Conservation (phyloP, 1,140 invertebrate species). For the Ips typographus region DNA sequence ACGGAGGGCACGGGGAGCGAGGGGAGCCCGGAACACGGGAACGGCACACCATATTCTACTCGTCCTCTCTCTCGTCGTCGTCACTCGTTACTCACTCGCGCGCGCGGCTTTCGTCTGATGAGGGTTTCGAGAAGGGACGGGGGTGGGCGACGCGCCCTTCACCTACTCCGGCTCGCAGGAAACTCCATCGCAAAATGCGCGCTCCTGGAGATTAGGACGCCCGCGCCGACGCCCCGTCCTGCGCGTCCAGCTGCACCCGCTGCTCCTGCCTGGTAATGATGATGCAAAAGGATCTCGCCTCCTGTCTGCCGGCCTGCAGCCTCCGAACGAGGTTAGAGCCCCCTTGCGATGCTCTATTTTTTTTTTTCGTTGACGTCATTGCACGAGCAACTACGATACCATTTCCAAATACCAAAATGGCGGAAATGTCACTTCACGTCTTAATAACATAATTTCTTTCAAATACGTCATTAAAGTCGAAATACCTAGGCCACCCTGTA, state of each 20-base stretch:
- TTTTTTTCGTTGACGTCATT: neutral
- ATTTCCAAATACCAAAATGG: too few relatives aligned
- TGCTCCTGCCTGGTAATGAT: constrained; percentile 1
- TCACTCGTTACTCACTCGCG: constrained; percentile 18
- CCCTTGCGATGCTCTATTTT: neutral
- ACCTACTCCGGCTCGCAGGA: constrained; percentile 33
- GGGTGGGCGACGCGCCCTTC: constrained; percentile 31
- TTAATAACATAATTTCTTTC: too few relatives aligned
- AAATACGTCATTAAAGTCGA: too few relatives aligned
- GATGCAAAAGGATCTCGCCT: constrained; percentile 7
- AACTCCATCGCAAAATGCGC: constrained; percentile 37
- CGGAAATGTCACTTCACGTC: too few relatives aligned
- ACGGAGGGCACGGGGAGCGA: neutral
- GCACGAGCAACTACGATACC: too few relatives aligned
- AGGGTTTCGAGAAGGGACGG: constrained; percentile 16
- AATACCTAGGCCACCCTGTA: too few relatives aligned
- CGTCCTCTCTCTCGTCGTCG: constrained; percentile 12
- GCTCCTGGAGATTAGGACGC: constrained; percentile 17
- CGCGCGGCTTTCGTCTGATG: constrained; percentile 25
- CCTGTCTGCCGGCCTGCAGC: constrained; percentile 7
- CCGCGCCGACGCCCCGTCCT: constrained; percentile 35
- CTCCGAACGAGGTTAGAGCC: constrained; percentile 17
- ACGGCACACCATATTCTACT: neutral
- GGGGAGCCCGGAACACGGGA: neutral
- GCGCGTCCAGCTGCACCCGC: constrained; percentile 33